phyloP scores from a whole-genome alignment of 2,113 vertebrate genomes.

The Tychaedon coryphoeus region DNA sequence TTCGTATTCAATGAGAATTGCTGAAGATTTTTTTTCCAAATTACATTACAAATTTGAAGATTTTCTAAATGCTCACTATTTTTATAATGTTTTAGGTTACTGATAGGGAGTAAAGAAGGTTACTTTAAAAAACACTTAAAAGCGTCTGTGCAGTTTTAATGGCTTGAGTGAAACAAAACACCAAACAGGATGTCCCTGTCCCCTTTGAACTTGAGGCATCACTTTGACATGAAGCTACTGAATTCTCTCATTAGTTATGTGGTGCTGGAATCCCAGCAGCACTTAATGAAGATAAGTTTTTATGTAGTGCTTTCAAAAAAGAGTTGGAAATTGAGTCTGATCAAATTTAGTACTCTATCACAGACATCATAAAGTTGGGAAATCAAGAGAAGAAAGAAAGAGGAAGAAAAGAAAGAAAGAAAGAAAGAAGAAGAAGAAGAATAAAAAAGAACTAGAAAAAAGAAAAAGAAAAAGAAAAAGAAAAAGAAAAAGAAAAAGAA shows the following conservation, averaged over 20 bases:
- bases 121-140: constrained; percentile 56
- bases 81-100: constrained; percentile 39
- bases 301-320: constrained; percentile 57
- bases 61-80: not conserved
- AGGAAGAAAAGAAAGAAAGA: rapidly evolving
- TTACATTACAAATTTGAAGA: constrained; percentile 23
- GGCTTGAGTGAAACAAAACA: constrained; percentile 80
- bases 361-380: not conserved
- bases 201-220: constrained; percentile 93
- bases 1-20: not conserved
- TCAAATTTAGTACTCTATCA: constrained; percentile 32
- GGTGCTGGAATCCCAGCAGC: constrained; percentile 72
- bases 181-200: constrained; percentile 77
- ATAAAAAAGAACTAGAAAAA: no score
- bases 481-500: rapidly evolving
- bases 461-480: rapidly evolving
- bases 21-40: not conserved
- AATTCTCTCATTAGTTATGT: constrained; percentile 72
- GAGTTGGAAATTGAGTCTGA: constrained; percentile 25
- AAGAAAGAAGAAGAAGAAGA: rapidly evolving
- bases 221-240: constrained; percentile 76
- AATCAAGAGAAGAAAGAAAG: not conserved
- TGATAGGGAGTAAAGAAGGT: constrained; percentile 41
- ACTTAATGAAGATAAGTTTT: constrained; percentile 73
- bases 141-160: constrained; percentile 73